These are phyloP conservation scores for Hycleus cichorii DNA, from an alignment of 1,140 invertebrate species.

Conservation along the genomic window DNA sequence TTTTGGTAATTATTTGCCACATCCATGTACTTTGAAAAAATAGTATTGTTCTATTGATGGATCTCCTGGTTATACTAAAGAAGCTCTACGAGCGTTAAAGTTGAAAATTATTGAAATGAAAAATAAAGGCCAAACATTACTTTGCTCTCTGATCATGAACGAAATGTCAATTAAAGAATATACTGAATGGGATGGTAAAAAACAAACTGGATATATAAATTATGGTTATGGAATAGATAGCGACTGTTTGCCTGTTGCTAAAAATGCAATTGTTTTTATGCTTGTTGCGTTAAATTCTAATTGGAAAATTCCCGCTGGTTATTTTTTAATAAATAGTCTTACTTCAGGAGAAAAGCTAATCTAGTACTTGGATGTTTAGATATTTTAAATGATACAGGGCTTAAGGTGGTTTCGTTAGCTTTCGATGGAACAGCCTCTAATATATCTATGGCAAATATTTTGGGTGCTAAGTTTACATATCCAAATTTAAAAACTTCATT, in stretches of 20 bases:
- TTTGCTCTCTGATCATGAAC: slow-evolving; percentile 19
- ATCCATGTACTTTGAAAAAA: slow-evolving; percentile 30
- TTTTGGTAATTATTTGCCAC: slow-evolving; percentile 27
- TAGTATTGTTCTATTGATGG: slow-evolving; percentile 34
- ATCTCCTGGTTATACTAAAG: slow-evolving; percentile 30
- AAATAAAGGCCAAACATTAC: background rate
- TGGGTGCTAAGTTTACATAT: slow-evolving; percentile 28
- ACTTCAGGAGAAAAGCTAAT: slow-evolving; percentile 26
- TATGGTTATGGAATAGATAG: slow-evolving; percentile 14
- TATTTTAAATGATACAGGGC: slow-evolving; percentile 23
- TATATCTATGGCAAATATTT: slow-evolving; percentile 16
- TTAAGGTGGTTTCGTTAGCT: slow-evolving; percentile 14
- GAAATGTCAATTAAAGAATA: slow-evolving; percentile 29
- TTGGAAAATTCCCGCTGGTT: slow-evolving; percentile 34
- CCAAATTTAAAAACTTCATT: slow-evolving; percentile 30
- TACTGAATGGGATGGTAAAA: slow-evolving; percentile 23
- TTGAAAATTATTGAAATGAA: background rate
- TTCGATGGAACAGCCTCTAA: slow-evolving; percentile 13
- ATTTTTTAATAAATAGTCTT: slow-evolving; percentile 29
- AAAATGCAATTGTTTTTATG: slow-evolving; percentile 34
- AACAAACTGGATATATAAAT: slow-evolving; percentile 21
- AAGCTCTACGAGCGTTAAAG: slow-evolving; percentile 14
- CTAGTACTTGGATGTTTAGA: slow-evolving; percentile 26
- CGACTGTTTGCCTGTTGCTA: slow-evolving; percentile 22
- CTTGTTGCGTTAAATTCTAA: slow-evolving; percentile 27